Evolutionary conservation across 2,888 invertebrate genomes (phyloP).

Genomic region (Eumerus sabulonum): DNA sequence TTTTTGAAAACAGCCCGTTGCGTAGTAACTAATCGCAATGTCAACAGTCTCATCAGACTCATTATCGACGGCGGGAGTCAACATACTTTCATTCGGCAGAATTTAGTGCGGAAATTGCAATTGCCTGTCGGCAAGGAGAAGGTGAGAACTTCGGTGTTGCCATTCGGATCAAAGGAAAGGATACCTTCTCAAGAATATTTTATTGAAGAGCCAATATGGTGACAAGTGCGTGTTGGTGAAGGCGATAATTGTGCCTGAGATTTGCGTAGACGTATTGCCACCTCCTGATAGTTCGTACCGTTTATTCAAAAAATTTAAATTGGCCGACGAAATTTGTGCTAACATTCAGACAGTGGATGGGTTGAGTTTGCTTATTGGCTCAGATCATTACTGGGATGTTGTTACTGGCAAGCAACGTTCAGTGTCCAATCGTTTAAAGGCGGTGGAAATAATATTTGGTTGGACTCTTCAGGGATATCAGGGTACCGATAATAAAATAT

Average conservation of each 20-base stretch:
- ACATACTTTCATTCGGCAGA: constrained; percentile 1
- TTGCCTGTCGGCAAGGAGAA: background rate
- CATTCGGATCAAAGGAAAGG: background rate
- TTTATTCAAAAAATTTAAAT: background rate
- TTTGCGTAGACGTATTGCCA: constrained; percentile 4
- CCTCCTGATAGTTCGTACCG: background rate
- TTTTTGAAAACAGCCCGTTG: constrained; percentile 18
- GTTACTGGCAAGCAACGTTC: too few species aligned
- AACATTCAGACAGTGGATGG: too few species aligned
- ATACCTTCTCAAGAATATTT: background rate
- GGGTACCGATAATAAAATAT: too few species aligned
- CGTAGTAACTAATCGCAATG: background rate
- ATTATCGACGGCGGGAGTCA: constrained; percentile 24
- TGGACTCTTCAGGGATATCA: too few species aligned
- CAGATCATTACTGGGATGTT: too few species aligned
- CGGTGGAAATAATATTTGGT: too few species aligned
- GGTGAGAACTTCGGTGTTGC: too few species aligned
- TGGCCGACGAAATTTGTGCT: background rate
- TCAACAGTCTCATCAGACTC: too few species aligned
- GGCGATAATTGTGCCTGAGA: constrained; percentile 2
- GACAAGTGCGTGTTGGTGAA: background rate
- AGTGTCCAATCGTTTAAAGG: too few species aligned
- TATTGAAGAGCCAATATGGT: background rate
- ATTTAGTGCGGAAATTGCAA: constrained; percentile 2
- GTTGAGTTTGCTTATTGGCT: too few species aligned